Evolutionary conservation across 2,113 vertebrate species (phyloP).

Genomic region (Ptilonorhynchus violaceus): DNA sequence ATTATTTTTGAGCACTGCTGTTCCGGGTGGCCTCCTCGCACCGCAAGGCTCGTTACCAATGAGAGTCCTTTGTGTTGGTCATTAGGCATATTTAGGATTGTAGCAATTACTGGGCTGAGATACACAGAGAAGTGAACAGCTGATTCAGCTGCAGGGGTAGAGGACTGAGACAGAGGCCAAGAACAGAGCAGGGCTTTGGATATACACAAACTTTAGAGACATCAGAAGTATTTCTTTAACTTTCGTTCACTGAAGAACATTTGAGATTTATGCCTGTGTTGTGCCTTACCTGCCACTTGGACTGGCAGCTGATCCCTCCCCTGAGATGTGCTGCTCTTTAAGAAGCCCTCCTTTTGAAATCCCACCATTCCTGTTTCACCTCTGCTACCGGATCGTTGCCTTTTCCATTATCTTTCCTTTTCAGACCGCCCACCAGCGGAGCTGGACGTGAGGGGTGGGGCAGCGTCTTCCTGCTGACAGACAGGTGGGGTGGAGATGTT

Average conservation of each 20-base stretch:
- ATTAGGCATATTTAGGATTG: not conserved
- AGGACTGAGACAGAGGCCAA: constrained; percentile 52
- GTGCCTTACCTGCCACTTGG: constrained; percentile 70
- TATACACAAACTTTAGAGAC: constrained; percentile 50
- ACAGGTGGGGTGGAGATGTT: constrained; percentile 49
- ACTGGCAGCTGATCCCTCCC: constrained; percentile 71
- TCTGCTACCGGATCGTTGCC: constrained; percentile 62
- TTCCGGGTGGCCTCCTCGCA: not conserved
- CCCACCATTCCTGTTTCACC: constrained; percentile 69
- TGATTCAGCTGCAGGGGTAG: constrained; percentile 3
- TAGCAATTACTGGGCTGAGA: not conserved
- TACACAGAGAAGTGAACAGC: not conserved
- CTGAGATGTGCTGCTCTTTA: constrained; percentile 69
- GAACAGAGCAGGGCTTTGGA: constrained; percentile 52
- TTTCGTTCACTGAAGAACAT: constrained; percentile 48
- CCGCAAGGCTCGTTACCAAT: not conserved
- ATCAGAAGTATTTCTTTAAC: constrained; percentile 44
- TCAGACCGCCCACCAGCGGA: constrained; percentile 56
- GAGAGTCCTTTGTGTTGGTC: not conserved
- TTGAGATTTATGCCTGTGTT: constrained; percentile 52
- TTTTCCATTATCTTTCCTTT: constrained; percentile 66
- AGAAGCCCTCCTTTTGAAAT: constrained; percentile 69
- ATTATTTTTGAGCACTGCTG: constrained; percentile 24
- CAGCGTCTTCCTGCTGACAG: constrained; percentile 59
- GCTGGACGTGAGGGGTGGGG: constrained; percentile 40